A percentile compares a stretch with the other conserved stretches of the same genome.
Evolutionary conservation across 2,797 vertebrate species (phyloP).

Genomic region (Microctenopoma steveboyesi): DNA sequence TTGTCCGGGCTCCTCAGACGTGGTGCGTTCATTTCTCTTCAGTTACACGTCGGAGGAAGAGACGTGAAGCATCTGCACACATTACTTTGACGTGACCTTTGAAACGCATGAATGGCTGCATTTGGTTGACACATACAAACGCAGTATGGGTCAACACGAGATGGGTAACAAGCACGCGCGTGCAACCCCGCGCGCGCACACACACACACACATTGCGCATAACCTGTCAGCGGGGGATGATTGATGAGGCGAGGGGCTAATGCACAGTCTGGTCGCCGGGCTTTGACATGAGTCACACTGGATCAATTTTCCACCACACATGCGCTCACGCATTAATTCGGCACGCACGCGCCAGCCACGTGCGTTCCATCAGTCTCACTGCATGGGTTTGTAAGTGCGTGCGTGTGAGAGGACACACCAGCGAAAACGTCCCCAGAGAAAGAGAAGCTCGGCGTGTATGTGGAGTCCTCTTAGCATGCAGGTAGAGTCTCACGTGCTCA

Average conservation of each 20-base stretch:
- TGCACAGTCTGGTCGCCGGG: conserved; percentile 58
- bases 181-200: neutral
- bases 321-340: neutral
- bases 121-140: conserved; percentile 55
- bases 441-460: neutral
- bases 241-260: conserved; percentile 72
- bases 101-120: conserved; percentile 60
- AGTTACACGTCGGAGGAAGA: conserved; percentile 17
- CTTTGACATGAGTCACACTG: conserved; percentile 69
- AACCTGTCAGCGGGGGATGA: conserved; percentile 68
- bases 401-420: conserved; percentile 24
- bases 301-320: conserved; percentile 57
- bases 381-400: neutral
- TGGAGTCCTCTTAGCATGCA: conserved; percentile 69
- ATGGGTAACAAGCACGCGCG: conserved; percentile 16
- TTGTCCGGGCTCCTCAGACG: neutral
- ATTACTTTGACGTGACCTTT: conserved; percentile 74
- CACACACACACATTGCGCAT: conserved; percentile 56
- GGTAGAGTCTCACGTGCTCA: conserved; percentile 56
- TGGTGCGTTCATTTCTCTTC: conserved; percentile 41
- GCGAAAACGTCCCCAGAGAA: neutral
- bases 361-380: conserved; percentile 21
- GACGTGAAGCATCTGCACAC: conserved; percentile 59
- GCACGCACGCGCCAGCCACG: conserved; percentile 34
- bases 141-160: conserved; percentile 51